These are phyloP conservation scores for Plebejus argus DNA, from an alignment of 2,888 invertebrate genomes.

Conservation along the genomic window DNA sequence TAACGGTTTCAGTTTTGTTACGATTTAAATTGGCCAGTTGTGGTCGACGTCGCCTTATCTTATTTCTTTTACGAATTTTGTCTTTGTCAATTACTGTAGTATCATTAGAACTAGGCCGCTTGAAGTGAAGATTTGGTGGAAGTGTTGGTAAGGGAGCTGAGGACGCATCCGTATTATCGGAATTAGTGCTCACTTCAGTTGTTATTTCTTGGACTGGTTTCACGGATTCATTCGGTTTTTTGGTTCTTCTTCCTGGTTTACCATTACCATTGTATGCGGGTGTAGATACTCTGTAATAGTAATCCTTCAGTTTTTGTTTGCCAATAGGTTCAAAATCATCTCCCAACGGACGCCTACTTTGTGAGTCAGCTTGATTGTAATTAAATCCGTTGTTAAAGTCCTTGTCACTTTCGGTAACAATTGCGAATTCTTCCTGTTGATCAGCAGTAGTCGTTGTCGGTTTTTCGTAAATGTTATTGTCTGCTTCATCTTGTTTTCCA, in stretches of 20 bases:
- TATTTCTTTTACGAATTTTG: slow-evolving; percentile 68
- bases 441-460: slow-evolving; percentile 59
- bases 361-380: slow-evolving; percentile 68
- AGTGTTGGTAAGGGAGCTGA: slow-evolving; percentile 71
- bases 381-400: slow-evolving; percentile 68
- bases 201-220: slow-evolving; percentile 50
- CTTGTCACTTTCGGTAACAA: slow-evolving; percentile 70
- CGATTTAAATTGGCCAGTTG: slow-evolving; percentile 59
- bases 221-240: slow-evolving; percentile 60
- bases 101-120: slow-evolving; percentile 58
- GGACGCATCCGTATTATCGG: slow-evolving; percentile 56
- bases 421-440: slow-evolving; percentile 66
- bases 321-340: slow-evolving; percentile 74
- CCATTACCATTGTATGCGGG: slow-evolving; percentile 62
- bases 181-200: slow-evolving; percentile 48
- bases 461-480: slow-evolving; percentile 51
- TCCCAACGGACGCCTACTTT: slow-evolving; percentile 71
- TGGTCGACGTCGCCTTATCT: slow-evolving; percentile 72
- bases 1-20: slow-evolving; percentile 57
- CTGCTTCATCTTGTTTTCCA: slow-evolving; percentile 55
- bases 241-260: slow-evolving; percentile 61
- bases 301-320: slow-evolving; percentile 70
- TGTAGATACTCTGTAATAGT: slow-evolving; percentile 73
- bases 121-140: slow-evolving; percentile 73
- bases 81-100: slow-evolving; percentile 63